phyloP scores from a whole-genome alignment of 2,797 vertebrate species.

The Sphenodon punctatus region DNA sequence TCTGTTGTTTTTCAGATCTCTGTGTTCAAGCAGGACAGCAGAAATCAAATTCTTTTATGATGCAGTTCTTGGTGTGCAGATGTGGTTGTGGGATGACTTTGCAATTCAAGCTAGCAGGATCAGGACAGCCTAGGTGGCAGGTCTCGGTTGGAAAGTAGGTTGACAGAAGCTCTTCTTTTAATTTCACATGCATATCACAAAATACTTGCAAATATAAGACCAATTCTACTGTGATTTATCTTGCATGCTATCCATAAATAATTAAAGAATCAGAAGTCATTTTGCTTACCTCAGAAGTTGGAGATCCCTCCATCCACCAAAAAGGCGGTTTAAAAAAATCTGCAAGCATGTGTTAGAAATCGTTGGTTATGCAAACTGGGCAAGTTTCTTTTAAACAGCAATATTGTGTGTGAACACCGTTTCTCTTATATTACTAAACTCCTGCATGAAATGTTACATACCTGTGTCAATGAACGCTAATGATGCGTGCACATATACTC shows the following conservation, averaged over 20 bases:
- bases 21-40: background rate
- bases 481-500: background rate
- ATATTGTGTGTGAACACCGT: no score
- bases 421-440: background rate
- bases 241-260: background rate
- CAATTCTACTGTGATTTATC: constrained; percentile 1
- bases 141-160: background rate
- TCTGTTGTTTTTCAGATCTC: background rate
- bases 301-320: no score
- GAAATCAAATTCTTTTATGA: no score
- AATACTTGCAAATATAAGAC: background rate
- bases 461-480: background rate
- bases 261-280: background rate
- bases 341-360: background rate
- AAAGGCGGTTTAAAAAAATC: fast-evolving
- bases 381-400: no score
- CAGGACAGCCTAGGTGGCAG: background rate
- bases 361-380: background rate
- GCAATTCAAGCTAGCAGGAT: fast-evolving
- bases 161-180: background rate
- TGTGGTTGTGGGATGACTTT: fast-evolving
- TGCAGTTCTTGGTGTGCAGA: background rate
- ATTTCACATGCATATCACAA: fast-evolving
- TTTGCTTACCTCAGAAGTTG: background rate
- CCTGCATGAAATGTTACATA: background rate